Evolutionary conservation across 2,888 invertebrate species (phyloP).

Genomic region (Pasiphila rectangulata): DNA sequence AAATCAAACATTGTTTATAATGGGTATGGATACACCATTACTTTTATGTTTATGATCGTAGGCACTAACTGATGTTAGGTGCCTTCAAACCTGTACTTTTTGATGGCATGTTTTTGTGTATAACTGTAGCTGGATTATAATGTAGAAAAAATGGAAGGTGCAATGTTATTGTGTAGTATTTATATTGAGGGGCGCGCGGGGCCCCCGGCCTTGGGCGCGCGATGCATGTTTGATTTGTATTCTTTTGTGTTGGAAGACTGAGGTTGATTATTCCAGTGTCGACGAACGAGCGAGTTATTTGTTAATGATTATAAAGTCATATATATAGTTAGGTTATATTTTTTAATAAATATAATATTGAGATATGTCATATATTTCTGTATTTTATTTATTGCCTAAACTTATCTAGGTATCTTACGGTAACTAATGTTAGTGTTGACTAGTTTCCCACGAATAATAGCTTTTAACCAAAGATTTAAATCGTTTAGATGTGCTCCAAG

Average conservation of each 20-base stretch:
- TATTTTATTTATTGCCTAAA: slow-evolving; percentile 42
- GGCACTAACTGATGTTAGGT: slow-evolving; percentile 28
- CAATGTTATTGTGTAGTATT: slow-evolving; percentile 73
- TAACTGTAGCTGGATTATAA: slow-evolving; percentile 60
- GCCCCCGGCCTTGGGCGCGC: slow-evolving; percentile 47
- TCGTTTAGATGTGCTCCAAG: too few relatives aligned
- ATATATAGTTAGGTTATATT: slow-evolving; percentile 82
- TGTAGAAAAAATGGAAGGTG: slow-evolving; percentile 68
- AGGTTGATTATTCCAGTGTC: slow-evolving; percentile 79
- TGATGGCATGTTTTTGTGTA: slow-evolving; percentile 63
- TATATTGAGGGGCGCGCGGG: slow-evolving; percentile 38
- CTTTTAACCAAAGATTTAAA: background rate
- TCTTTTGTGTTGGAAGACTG: slow-evolving; percentile 78
- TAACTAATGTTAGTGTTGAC: slow-evolving; percentile 32
- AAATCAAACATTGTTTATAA: slow-evolving; percentile 48
- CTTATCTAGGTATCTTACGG: background rate
- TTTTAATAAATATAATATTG: slow-evolving; percentile 82
- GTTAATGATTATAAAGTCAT: slow-evolving; percentile 81
- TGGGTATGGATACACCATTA: slow-evolving; percentile 46
- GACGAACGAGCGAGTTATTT: slow-evolving; percentile 78
- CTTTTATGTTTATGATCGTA: slow-evolving; percentile 41
- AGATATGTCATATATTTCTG: slow-evolving; percentile 75
- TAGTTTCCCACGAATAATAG: slow-evolving; percentile 33
- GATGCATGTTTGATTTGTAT: slow-evolving; percentile 63
- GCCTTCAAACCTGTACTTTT: slow-evolving; percentile 50